Base-by-base conservation (phyloP, 1,140 invertebrate species). In the Solenopsis fugax region DNA sequence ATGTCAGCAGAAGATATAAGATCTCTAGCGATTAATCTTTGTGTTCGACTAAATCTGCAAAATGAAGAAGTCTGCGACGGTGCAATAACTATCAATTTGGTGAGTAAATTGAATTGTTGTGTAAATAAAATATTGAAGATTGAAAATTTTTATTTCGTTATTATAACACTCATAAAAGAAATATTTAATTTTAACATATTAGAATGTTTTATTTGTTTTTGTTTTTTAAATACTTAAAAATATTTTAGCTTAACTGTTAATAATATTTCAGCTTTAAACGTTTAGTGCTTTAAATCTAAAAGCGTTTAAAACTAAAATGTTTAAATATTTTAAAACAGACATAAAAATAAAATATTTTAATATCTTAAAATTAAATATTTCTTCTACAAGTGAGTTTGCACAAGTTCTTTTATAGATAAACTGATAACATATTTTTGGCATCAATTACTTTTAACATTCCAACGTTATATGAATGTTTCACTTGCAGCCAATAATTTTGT, bases 51-150 rank as follows among this genome's bases (percentile, higher is more conserved):
- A 0, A 95, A 96, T 10, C 94, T 97, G 9, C 95, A 96, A 90
- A 95, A 93, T 0, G 91, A 95, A 12, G 91, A 88, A 77, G 96
- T 97, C n/a, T 97, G 97, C 87, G 85, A 89, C 16, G 97, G 97
- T 41, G 87, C 96, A 10, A 89, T 97, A 7, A 93, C 95, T 58
- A 90, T 96, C 4, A 96, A 97, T 89, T 86, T 96, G 78, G 96
- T 96, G 94, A 93, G 95, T 92, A 67, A 80, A 65, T 75, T 72
- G 1, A 48, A 60, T 69, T 10, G 6, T 71, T 37, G 21, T 67
- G 4, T 45, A 76, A 48, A 41, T 13, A 34, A 58, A 54, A 78
- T 37, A 50, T 52, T 41, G 16, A 58, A 69, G 50, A 84, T 67
- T 64, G 34, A 37, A 65, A 37, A 52, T 60, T 54, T 21, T 50